These are phyloP conservation scores for Cyphomyrus discorhynchus DNA, from an alignment of 2,113 vertebrate genomes.

Conservation along the genomic window DNA sequence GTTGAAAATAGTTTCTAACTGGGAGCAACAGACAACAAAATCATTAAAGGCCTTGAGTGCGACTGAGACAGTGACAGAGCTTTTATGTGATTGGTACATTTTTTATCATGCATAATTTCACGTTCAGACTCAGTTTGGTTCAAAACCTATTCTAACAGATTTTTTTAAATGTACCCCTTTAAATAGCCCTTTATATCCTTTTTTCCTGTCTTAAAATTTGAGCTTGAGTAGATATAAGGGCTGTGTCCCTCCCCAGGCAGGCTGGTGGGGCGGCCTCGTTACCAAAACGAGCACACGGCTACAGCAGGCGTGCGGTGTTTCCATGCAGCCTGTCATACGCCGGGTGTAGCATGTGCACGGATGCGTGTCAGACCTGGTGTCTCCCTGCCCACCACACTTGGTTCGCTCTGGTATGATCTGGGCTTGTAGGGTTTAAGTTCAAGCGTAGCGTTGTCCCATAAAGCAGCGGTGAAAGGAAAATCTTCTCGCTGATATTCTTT, in stretches of 20 bases:
- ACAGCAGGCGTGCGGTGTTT: neutral
- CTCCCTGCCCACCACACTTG: neutral
- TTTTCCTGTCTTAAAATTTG: neutral
- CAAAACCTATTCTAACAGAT: neutral
- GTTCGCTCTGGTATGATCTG: neutral
- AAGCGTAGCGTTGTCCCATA: neutral
- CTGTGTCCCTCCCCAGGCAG: neutral
- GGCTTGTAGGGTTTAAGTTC: neutral
- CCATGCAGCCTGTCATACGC: neutral
- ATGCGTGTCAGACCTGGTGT: neutral
- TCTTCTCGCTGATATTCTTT: neutral
- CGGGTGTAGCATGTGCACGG: neutral
- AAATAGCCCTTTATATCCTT: neutral
- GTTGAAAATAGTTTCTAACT: neutral
- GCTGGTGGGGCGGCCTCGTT: neutral
- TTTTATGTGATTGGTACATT: neutral
- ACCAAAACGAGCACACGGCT: neutral
- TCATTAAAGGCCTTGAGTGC: neutral
- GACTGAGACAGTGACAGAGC: neutral
- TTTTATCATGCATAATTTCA: neutral
- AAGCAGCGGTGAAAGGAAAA: neutral
- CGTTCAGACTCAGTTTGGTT: neutral
- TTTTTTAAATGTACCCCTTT: neutral
- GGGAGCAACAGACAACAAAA: neutral
- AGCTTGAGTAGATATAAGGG: neutral